A percentile compares a stretch with the other conserved stretches of the same genome.
Evolutionary conservation across 2,888 invertebrate genomes (phyloP).

Genomic region (Chrysolina americana): DNA sequence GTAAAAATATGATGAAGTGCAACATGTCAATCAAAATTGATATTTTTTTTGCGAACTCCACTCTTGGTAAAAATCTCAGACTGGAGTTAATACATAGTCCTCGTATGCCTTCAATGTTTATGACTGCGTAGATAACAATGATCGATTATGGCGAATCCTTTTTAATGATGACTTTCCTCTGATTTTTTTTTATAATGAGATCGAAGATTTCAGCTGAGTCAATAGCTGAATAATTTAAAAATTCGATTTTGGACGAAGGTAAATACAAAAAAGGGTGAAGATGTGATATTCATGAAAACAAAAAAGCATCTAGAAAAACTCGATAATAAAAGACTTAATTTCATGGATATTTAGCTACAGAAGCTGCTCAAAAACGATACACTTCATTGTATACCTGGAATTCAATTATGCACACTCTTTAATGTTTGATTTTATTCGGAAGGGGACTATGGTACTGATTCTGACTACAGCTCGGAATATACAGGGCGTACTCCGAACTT

Average conservation of each 20-base stretch:
- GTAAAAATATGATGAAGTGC: too few species aligned
- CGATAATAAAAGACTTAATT: slow-evolving; percentile 67
- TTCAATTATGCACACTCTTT: slow-evolving; percentile 62
- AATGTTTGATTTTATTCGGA: slow-evolving; percentile 54
- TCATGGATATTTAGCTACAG: slow-evolving; percentile 66
- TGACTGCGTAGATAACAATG: not conserved
- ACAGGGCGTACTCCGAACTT: not conserved
- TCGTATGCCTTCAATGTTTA: not conserved
- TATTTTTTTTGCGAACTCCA: too few species aligned
- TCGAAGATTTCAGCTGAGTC: slow-evolving; percentile 59
- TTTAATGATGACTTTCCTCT: slow-evolving; percentile 10
- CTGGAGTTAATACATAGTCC: not conserved
- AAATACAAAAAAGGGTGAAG: slow-evolving; percentile 62
- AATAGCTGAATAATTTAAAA: slow-evolving; percentile 62
- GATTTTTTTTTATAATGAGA: slow-evolving; percentile 27
- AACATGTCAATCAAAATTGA: too few species aligned
- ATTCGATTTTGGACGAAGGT: slow-evolving; percentile 61
- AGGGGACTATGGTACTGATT: not conserved
- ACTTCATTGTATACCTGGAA: slow-evolving; percentile 59
- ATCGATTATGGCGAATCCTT: slow-evolving; percentile 13
- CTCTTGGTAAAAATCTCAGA: not conserved
- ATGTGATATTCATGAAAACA: slow-evolving; percentile 60
- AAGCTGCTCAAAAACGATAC: slow-evolving; percentile 59
- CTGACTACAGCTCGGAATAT: not conserved
- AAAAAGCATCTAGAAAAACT: slow-evolving; percentile 56